Conservation (phyloP, 1,140 invertebrate species). For the Diorhabda elongata region DNA sequence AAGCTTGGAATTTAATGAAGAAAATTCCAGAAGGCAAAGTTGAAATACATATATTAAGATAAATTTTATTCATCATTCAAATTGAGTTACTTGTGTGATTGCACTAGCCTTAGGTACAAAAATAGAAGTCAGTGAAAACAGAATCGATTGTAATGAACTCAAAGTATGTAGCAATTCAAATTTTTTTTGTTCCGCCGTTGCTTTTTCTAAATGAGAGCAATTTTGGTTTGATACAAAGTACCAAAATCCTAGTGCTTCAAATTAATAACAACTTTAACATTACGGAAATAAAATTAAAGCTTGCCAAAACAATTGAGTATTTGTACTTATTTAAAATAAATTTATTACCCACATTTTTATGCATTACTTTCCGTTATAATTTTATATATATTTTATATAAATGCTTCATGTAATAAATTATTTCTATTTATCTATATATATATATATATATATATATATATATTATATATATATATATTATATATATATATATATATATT, state of each 20-base stretch:
- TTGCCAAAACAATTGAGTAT: slow-evolving; percentile 13
- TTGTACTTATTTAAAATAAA: slow-evolving; percentile 12
- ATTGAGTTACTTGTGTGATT: background rate
- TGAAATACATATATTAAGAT: slow-evolving; percentile 42
- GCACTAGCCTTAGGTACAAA: background rate
- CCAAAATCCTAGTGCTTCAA: background rate
- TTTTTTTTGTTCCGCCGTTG: background rate
- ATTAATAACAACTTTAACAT: background rate
- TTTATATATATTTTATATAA: slow-evolving; percentile 24
- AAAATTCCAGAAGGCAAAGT: slow-evolving; percentile 78
- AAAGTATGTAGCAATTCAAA: background rate
- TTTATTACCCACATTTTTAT: slow-evolving; percentile 4
- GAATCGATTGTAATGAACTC: background rate
- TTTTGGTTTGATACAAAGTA: background rate
- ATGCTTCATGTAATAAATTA: slow-evolving; percentile 22
- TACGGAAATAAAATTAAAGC: background rate
- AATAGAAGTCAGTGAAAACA: background rate
- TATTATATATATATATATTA: background rate
- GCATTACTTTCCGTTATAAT: slow-evolving; percentile 15
- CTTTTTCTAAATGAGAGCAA: background rate
- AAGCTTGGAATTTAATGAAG: slow-evolving; percentile 91
- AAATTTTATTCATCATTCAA: slow-evolving; percentile 18
- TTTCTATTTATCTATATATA: slow-evolving; percentile 20
- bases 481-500: background rate
- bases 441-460: too few relatives aligned